Evolutionary conservation across 2,888 invertebrate species (phyloP), one percentile per base, ranked within the genome.

Genomic region (Ichneumoninae sp.): DNA sequence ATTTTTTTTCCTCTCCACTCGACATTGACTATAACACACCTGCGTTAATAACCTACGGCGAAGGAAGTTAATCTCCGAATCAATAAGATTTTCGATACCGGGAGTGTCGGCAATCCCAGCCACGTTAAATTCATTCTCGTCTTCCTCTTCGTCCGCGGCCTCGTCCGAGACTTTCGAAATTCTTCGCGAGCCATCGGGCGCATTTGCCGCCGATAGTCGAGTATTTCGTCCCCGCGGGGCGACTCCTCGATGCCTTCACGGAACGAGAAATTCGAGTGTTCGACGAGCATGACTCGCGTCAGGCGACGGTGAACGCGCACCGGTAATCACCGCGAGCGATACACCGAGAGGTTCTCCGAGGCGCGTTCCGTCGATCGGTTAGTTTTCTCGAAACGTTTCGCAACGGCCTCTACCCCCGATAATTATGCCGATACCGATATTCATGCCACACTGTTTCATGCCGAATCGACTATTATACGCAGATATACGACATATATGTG

Each of bases 341-440:
- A 33, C 66, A 40, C 10, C 75, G 6, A 54, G 16, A 40, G 66
- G 47, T 71, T 80, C 69, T 65, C 71, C 44, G 54, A 79, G 47
- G 54, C 47, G 52, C 44, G 50, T 65, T 52, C 22, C 70, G 54
- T 60, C 47, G 76, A 81, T 81, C 65, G 54, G 60, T 81, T 81
- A 68, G 76, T 81, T 84, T 81, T 78, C 81, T 78, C 60, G 65
- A 85, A 78, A 44, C 70, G 66, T 85, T 81, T 81, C 81, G 84
- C 78, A 78, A 85, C 81, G 22, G 68, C 63, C 44, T 63, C 68
- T 77, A 81, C 81, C 71, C 71, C 47, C 78, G 78, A 79, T 81
- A 85, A 86, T 84, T 86, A 83, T 85, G 82, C 73, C 76, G 69
- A 82, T 82, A 76, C 75, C 80, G 82, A 84, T 75, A 75, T 77